Evolutionary conservation across 2,797 vertebrate species (phyloP), one percentile per base, ranked within the genome.

Genomic region (Enteromius fasciolatus): DNA sequence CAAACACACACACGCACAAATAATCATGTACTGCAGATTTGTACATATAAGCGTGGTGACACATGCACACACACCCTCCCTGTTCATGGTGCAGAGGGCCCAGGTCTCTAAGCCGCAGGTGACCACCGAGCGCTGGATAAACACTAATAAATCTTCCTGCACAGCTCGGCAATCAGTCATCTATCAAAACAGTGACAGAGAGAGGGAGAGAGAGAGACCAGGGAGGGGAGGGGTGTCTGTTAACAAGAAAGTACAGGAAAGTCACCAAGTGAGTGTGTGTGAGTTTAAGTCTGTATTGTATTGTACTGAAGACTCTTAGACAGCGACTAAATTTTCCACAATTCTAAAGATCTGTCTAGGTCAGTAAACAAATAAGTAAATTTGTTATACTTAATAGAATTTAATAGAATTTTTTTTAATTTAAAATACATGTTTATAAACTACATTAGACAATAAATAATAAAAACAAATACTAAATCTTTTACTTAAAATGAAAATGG

Each of bases 151-250:
- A 90, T 90, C 86, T 89, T 87, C 82, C 84, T 74, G 83, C 63
- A 81, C 83, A 63, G 77, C 77, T 82, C 66, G 46, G 77, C 75
- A 76, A 89, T 85, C 86, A 85, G 83, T 86, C 84, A 88, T 88
- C 87, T 84, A 91, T 90, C 83, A 86, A 90, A 94, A 90, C 88
- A 78, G 68, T 86, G 86, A 82, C 66, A 77, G 85, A 59, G 63
- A 68, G 68, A 36, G 72, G 50, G 80, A 77, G 89, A 0, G 89
- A 90, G 92, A 89, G 87, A 76, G 85, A 89, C 89, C 44, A 76
- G 88, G 89, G 88, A 88, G 36, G 61, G 69, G 66, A 78, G 67
- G 81, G 23, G 52, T 31, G 39, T 50, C 2, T 9, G 54, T 41
- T 83, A 67, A 48, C 12, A 48, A 67, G 74, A 61, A 54, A 46